These are phyloP conservation scores for Nasua narica DNA, from an alignment of 2,797 vertebrate genomes.

Conservation along the genomic window DNA sequence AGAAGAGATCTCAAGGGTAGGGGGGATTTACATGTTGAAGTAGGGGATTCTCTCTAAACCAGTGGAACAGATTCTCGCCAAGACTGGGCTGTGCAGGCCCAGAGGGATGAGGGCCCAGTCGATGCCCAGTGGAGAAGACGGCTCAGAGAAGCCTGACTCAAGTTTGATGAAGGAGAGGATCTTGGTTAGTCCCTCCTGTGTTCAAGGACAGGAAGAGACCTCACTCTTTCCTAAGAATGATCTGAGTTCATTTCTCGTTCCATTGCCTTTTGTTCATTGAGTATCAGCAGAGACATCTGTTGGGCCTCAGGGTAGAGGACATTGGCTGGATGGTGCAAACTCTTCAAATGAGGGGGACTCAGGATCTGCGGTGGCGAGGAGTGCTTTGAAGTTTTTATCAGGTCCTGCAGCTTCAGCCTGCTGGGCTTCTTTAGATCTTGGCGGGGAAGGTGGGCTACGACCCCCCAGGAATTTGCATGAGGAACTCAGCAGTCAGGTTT, in stretches of 20 bases:
- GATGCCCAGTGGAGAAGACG: background rate
- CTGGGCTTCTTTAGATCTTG: background rate
- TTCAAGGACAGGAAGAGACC: background rate
- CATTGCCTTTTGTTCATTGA: background rate
- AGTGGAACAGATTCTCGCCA: background rate
- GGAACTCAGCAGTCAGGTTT: background rate
- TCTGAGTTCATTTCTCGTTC: background rate
- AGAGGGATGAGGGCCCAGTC: background rate
- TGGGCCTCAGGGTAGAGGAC: background rate
- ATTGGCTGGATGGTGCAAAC: background rate
- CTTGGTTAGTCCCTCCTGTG: background rate
- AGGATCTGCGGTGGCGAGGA: background rate
- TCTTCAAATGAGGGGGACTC: background rate
- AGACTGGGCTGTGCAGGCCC: background rate
- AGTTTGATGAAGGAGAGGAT: background rate
- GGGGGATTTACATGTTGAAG: background rate
- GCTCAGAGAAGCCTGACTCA: background rate
- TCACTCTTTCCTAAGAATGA: background rate
- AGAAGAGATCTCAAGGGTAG: background rate
- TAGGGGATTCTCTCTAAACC: background rate
- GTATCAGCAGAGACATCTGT: background rate
- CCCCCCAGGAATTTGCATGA: background rate
- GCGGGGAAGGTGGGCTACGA: background rate
- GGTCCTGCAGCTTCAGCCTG: background rate
- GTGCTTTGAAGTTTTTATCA: constrained; percentile 1